Evolutionary conservation across 2,113 vertebrate genomes (phyloP), one percentile per base, ranked within the genome.

Genomic region (Thamnophis sirtalis): DNA sequence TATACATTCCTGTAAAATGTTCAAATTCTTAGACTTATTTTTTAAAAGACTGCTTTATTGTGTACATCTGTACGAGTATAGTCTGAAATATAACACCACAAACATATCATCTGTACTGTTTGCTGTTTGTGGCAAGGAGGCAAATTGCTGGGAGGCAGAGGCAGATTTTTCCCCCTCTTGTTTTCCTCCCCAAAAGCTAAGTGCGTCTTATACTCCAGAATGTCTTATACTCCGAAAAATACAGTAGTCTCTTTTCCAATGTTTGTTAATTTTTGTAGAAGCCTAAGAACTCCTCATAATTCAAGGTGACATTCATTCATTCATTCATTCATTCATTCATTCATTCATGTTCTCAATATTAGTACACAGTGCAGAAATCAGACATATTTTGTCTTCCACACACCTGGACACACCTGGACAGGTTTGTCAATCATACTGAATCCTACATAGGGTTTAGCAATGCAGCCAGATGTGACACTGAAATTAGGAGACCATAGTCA

Each of bases 401-500:
- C 9, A 91, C 86, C 91, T 93, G 95, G 94, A 53, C 5, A 51
- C 9, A 91, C 86, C 91, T 93, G 95, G 94, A 93, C 56, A 85
- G 48, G 94, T 86, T 85, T 96, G 94, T n/a, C 94, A 96, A 54
- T 96, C 94, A 93, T 50, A 55, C 88, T 93, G 93, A 94, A 84
- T 21, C 49, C 19, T 87, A 22, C 89, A 86, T 91, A 50, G 0
- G 11, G 63, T 84, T 93, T 93, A 86, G 91, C 80, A 90, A 93
- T 95, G 91, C 51, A 89, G 90, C 84, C 93, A 96, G 94, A 95
- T 95, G 93, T 91, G 96, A 84, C 38, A 86, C 60, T 53, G 89
- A 56, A 92, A 88, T 58, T 68, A 93, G 84, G 55, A 88, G 89
- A 84, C 94, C 90, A 87, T 93, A 94, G 93, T 92, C 68, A 93